A percentile compares a stretch with the other conserved stretches of the same genome.
These are phyloP conservation scores for Phaenicophaeus curvirostris DNA, from an alignment of 2,797 vertebrate genomes.

Conservation along the genomic window DNA sequence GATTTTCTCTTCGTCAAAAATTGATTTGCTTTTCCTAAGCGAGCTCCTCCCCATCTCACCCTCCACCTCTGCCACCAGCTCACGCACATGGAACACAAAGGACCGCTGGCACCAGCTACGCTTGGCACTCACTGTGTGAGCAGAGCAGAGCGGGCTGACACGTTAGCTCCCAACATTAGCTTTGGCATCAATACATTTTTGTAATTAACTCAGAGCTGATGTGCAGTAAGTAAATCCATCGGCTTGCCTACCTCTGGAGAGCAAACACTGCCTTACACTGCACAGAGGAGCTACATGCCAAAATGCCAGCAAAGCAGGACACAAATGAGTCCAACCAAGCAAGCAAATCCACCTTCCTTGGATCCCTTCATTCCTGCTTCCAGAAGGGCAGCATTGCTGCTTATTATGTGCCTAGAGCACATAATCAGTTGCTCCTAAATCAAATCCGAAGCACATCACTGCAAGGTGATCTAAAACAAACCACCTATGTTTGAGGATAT, in stretches of 20 bases:
- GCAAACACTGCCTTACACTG: accelerated
- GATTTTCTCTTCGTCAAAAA: not conserved
- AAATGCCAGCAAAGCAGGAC: not conserved
- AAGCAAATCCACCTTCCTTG: not conserved
- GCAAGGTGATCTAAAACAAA: slow-evolving; percentile 18
- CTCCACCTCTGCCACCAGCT: not conserved
- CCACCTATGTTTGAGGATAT: not conserved
- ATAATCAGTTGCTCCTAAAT: slow-evolving; percentile 26
- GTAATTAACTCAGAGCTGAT: not conserved
- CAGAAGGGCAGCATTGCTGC: accelerated
- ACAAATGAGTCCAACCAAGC: not conserved
- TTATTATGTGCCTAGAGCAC: not conserved
- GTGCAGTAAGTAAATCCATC: not conserved
- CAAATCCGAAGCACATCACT: slow-evolving; percentile 7
- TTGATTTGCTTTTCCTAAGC: not conserved
- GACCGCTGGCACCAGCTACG: not conserved
- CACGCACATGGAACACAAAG: not conserved
- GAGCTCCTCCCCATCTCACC: not conserved
- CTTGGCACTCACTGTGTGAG: not conserved
- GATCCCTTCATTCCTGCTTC: not conserved
- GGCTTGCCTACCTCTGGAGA: not conserved
- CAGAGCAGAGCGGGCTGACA: not conserved
- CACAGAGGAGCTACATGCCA: not conserved
- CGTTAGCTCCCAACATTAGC: not conserved
- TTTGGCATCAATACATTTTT: not conserved